These are phyloP conservation scores for Gymnodraco acuticeps DNA, from an alignment of 2,797 vertebrate genomes.

Conservation along the genomic window DNA sequence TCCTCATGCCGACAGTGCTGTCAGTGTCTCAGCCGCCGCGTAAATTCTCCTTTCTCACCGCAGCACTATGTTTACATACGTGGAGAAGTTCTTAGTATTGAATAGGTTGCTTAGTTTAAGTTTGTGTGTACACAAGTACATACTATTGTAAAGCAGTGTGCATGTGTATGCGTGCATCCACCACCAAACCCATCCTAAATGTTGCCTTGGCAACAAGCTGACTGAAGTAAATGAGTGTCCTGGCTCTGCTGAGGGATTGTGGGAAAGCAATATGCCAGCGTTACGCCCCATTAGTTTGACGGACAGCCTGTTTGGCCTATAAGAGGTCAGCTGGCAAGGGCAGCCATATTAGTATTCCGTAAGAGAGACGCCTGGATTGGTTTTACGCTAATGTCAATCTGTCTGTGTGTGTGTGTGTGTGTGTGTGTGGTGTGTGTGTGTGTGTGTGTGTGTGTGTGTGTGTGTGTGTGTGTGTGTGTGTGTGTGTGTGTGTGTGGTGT, in stretches of 20 bases:
- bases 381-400: conserved; percentile 79
- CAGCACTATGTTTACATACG: conserved; percentile 6
- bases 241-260: conserved; percentile 81
- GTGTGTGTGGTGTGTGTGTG: conserved; percentile 39
- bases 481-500: conserved; percentile 40
- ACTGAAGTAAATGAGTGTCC: conserved; percentile 85
- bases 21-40: conserved; percentile 45
- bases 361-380: conserved; percentile 74
- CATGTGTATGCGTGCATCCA: conserved; percentile 60
- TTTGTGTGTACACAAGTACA: conserved; percentile 28
- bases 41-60: conserved; percentile 53
- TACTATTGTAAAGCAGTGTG: conserved; percentile 32
- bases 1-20: conserved; percentile 54
- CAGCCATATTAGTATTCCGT: conserved; percentile 81
- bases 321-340: conserved; percentile 84
- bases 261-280: conserved; percentile 85
- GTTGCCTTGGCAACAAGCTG: conserved; percentile 86
- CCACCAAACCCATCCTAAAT: conserved; percentile 77
- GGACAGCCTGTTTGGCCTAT: conserved; percentile 85
- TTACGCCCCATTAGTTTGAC: conserved; percentile 86
- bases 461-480: conserved; percentile 37
- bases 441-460: conserved; percentile 36
- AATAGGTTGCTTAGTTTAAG: conserved; percentile 38
- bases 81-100: conserved; percentile 31
- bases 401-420: conserved; percentile 51